phyloP scores from a whole-genome alignment of 2,888 invertebrate genomes.

The Drosophila bunnanda region DNA sequence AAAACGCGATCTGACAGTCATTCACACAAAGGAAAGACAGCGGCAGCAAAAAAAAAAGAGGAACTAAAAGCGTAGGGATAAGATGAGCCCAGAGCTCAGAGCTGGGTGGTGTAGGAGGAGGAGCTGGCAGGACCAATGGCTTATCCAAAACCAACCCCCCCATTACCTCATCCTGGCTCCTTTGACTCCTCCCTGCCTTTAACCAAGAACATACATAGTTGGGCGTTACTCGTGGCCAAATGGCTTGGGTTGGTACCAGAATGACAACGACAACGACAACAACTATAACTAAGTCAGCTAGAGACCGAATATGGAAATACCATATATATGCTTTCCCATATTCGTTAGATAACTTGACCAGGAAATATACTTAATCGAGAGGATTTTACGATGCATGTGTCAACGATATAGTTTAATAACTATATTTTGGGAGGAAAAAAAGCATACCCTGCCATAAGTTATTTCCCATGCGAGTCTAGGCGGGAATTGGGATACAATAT shows the following conservation, averaged over 20 bases:
- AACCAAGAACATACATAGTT: constrained; percentile 14
- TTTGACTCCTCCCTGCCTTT: not conserved
- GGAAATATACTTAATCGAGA: constrained; percentile 6
- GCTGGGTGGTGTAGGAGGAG: not conserved
- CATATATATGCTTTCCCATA: not conserved
- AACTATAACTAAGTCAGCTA: not conserved
- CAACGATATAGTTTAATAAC: constrained; percentile 12
- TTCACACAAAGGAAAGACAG: constrained; percentile 12
- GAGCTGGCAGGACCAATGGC: constrained; percentile 63
- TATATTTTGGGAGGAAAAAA: not conserved
- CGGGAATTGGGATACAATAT: not conserved
- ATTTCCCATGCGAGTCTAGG: not conserved
- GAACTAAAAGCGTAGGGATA: constrained; percentile 15
- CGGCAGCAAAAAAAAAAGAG: not conserved
- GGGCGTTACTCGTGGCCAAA: constrained; percentile 41
- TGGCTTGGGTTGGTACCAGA: constrained; percentile 12
- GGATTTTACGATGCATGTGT: constrained; percentile 3
- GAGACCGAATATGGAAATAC: constrained; percentile 11
- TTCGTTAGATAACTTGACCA: not conserved
- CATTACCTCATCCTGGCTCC: not conserved
- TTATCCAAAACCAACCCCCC: not conserved
- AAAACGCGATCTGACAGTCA: constrained; percentile 33
- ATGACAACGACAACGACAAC: constrained; percentile 2
- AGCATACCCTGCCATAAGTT: not conserved
- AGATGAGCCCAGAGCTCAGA: constrained; percentile 5